A percentile compares a stretch with the other conserved stretches of the same genome.
Conservation (phyloP, 2,888 invertebrate species). For the Gortyna flavago region DNA sequence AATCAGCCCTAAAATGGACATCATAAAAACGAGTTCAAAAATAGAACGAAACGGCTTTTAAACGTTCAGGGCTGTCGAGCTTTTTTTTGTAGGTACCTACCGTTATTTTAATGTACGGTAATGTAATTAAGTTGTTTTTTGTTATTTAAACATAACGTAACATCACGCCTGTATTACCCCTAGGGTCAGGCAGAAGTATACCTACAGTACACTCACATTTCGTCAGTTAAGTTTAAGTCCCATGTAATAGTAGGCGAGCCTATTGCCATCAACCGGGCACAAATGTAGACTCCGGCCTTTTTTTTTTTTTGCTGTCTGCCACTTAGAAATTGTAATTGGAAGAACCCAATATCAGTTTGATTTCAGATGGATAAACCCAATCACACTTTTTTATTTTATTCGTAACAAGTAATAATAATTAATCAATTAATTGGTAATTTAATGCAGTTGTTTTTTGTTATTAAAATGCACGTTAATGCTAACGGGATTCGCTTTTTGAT, state of each 20-base stretch:
- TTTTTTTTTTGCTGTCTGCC: too few species aligned
- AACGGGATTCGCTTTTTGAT: neutral
- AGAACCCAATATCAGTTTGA: too few species aligned
- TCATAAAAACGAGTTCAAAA: constrained; percentile 45
- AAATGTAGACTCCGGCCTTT: neutral
- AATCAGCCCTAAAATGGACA: constrained; percentile 18
- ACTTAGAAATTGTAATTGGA: neutral
- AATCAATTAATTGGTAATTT: neutral
- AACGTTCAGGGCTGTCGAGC: constrained; percentile 46
- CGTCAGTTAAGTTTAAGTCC: neutral
- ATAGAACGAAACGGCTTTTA: constrained; percentile 53
- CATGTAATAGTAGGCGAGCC: neutral
- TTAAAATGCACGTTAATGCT: neutral
- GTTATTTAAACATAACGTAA: neutral
- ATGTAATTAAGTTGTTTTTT: constrained; percentile 2
- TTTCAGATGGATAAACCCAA: neutral
- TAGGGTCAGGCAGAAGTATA: neutral
- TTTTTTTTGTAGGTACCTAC: neutral
- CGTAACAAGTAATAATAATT: neutral
- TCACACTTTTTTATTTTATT: neutral
- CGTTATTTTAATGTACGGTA: constrained; percentile 10
- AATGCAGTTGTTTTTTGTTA: constrained; percentile 1
- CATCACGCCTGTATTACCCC: neutral
- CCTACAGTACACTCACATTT: neutral
- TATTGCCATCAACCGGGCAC: neutral